These are phyloP conservation scores for Clarias gariepinus DNA, from an alignment of 2,113 vertebrate genomes.

Conservation along the genomic window DNA sequence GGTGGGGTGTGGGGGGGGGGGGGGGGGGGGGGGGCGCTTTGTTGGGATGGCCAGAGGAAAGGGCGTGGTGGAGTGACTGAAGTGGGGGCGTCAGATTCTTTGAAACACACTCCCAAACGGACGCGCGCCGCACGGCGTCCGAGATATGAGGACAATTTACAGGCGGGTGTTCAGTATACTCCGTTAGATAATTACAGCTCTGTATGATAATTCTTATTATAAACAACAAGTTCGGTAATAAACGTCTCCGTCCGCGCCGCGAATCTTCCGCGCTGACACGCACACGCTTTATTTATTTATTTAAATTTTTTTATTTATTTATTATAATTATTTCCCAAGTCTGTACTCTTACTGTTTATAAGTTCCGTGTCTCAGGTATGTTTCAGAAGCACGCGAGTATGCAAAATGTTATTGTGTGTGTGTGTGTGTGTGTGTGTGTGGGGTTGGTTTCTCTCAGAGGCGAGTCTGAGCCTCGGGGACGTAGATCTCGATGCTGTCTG, in stretches of 20 bases:
- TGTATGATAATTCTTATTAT: conserved; percentile 53
- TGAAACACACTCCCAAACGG: background rate
- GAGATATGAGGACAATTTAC: conserved; percentile 68
- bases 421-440: conserved; percentile 15
- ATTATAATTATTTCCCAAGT: background rate
- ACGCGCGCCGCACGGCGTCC: conserved; percentile 40
- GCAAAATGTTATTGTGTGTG: conserved; percentile 4
- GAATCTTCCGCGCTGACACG: background rate
- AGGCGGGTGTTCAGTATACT: conserved; percentile 67
- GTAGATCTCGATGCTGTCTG: conserved; percentile 98
- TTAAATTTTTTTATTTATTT: background rate
- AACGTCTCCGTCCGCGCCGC: conserved; percentile 54
- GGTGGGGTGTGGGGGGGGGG: background rate
- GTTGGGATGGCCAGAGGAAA: background rate
- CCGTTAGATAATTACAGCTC: conserved; percentile 62
- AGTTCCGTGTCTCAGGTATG: background rate
- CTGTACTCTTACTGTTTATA: background rate
- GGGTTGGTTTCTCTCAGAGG: conserved; percentile 64
- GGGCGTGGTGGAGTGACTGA: conserved; percentile 24
- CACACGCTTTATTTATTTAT: background rate
- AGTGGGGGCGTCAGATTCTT: conserved; percentile 15
- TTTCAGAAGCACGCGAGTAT: background rate
- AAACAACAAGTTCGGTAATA: conserved; percentile 68
- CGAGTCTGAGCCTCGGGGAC: conserved; percentile 93
- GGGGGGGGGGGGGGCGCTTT: background rate